Base-by-base conservation (phyloP, 2,888 invertebrate species). In the Perithous albicinctus region DNA sequence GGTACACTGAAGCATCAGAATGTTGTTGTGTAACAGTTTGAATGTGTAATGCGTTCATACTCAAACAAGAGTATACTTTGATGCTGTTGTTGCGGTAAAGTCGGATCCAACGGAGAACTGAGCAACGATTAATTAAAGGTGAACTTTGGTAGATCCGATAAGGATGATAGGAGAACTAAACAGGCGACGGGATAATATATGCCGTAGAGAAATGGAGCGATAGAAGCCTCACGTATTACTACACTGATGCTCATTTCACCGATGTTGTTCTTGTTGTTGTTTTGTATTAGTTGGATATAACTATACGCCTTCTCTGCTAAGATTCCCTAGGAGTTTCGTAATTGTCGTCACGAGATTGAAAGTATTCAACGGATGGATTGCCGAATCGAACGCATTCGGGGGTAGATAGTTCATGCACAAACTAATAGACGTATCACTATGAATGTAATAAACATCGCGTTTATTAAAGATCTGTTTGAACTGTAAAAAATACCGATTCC, bases 291-390 rank as follows among this genome's bases (percentile, higher is more conserved):
- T 43, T n/a, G 26, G 61, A 29, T 51, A 64, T 69, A 20, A 12
- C 38, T 46, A 69, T 54, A 1, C 8, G 48, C 18, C 26, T 4
- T 41, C n/a, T 35, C 7, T 15, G 35, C 69, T 6, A 59, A 23
- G 12, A n/a, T 41, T 32, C 66, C 67, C 54, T 12, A 0, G 76
- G 66, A 72, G 51, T 77, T 80, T 80, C 26, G 80, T 72, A 76
- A 80, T 77, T 67, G 76, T 80, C 64, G 69, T 74, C 74, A 41
- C 69, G 74, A 74, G 72, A 38, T 54, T 80, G 32, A 67, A 76
- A 76, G 51, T 61, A 76, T 80, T 74, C 59, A 61, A 43, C 35
- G 51, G 59, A 38, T 64, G 10, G 63, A 38, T 56, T 61, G 18
- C 41, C 15, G 8, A 43, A 56, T 38, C 64, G n/a, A 64, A 41